These are phyloP conservation scores for Trilocha varians DNA, from an alignment of 2,888 invertebrate genomes.

Conservation along the genomic window DNA sequence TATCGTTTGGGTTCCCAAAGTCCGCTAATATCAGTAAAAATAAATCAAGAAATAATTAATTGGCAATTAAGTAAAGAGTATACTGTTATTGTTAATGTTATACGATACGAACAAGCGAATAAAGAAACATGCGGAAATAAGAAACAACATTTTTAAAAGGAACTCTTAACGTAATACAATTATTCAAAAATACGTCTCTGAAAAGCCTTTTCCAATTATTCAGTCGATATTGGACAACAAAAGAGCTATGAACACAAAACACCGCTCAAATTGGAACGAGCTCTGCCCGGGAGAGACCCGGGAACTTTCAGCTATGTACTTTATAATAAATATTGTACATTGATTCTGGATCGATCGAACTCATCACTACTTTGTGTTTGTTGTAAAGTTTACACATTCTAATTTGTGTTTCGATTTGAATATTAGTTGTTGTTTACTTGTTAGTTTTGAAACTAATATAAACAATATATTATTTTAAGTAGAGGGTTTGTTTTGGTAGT, in stretches of 20 bases:
- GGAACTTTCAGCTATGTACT: background rate
- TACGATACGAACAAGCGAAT: constrained; percentile 4
- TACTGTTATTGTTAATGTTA: background rate
- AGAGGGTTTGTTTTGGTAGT: too few relatives aligned
- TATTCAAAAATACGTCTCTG: background rate
- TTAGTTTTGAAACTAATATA: background rate
- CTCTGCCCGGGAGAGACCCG: constrained; percentile 13
- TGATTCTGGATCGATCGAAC: background rate
- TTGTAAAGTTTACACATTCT: background rate
- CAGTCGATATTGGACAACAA: constrained; percentile 32
- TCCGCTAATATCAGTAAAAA: too few relatives aligned
- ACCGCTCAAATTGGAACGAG: constrained; percentile 33
- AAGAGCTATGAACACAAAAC: constrained; percentile 37
- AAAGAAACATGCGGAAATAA: constrained; percentile 20
- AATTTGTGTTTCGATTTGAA: background rate
- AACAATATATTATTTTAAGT: background rate
- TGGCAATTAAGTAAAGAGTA: background rate
- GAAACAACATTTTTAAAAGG: constrained; percentile 13
- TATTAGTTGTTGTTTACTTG: background rate
- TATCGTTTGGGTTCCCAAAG: too few relatives aligned
- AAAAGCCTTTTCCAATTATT: constrained; percentile 32
- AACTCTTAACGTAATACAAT: background rate
- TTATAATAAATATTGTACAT: background rate
- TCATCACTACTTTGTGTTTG: background rate
- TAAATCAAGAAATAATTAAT: too few relatives aligned